These are phyloP conservation scores for Larimichthys polyactis DNA, from an alignment of 2,113 vertebrate species.

Conservation along the genomic window DNA sequence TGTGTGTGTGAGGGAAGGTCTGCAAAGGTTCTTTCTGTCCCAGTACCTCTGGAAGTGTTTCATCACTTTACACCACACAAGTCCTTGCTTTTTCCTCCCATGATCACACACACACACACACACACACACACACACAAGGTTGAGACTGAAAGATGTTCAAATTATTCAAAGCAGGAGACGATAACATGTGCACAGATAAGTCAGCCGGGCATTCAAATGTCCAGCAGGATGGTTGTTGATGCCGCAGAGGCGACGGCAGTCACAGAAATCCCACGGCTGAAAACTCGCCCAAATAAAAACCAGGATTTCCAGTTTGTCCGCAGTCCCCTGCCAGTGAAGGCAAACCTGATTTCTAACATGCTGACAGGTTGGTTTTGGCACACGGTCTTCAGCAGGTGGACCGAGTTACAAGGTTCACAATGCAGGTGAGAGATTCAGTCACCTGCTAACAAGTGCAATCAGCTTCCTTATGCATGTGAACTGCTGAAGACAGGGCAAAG, in stretches of 20 bases:
- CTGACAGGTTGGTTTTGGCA: slow-evolving; percentile 44
- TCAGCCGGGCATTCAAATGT: slow-evolving; percentile 37
- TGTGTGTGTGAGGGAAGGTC: slow-evolving; percentile 30
- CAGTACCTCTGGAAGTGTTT: slow-evolving; percentile 52
- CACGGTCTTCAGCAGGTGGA: slow-evolving; percentile 12
- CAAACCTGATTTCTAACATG: slow-evolving; percentile 41
- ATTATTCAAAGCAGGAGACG: slow-evolving; percentile 54
- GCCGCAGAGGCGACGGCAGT: neutral
- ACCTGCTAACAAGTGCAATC: slow-evolving; percentile 8
- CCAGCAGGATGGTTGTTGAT: neutral
- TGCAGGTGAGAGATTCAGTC: slow-evolving; percentile 32
- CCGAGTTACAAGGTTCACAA: slow-evolving; percentile 26
- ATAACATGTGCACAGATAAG: slow-evolving; percentile 5
- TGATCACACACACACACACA: no score
- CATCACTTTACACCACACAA: slow-evolving; percentile 30
- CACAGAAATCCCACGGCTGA: neutral
- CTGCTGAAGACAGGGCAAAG: slow-evolving; percentile 1
- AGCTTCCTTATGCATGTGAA: neutral
- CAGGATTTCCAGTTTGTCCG: slow-evolving; percentile 71
- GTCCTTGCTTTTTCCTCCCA: slow-evolving; percentile 30
- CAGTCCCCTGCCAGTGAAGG: slow-evolving; percentile 50
- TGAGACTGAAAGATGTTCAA: slow-evolving; percentile 14
- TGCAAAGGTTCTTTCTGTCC: slow-evolving; percentile 47
- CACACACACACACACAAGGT: slow-evolving; percentile 4
- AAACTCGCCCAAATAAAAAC: slow-evolving; percentile 52